phyloP scores from a whole-genome alignment of 2,888 invertebrate genomes.

The Acleris laterana region DNA sequence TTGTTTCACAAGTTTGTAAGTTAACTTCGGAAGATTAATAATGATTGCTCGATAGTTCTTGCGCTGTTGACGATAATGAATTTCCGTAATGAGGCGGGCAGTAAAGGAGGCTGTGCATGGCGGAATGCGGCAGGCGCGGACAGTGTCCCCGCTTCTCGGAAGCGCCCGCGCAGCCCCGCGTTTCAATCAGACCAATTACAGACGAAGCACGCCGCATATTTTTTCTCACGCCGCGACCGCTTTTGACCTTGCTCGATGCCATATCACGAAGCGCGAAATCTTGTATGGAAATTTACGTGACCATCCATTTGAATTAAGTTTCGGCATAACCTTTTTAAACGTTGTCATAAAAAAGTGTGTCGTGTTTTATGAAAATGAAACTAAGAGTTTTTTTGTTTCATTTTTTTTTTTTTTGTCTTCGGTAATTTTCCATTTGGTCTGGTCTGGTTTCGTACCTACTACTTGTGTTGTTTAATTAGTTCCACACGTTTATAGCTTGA shows the following conservation, averaged over 20 bases:
- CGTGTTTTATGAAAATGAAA: too few relatives aligned
- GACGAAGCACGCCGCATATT: slow-evolving; percentile 67
- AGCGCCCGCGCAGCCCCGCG: slow-evolving; percentile 68
- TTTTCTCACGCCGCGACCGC: slow-evolving; percentile 62
- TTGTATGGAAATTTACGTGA: slow-evolving; percentile 19
- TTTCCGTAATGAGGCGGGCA: slow-evolving; percentile 12
- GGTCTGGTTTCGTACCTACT: too few relatives aligned
- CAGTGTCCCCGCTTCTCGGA: slow-evolving; percentile 74
- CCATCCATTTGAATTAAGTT: slow-evolving; percentile 12
- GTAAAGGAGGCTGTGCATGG: slow-evolving; percentile 18
- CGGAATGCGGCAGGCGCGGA: slow-evolving; percentile 60
- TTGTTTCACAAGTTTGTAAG: too few relatives aligned
- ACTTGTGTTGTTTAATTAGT: too few relatives aligned
- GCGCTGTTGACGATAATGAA: slow-evolving; percentile 17
- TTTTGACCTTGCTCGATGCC: slow-evolving; percentile 43
- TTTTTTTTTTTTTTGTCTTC: too few relatives aligned
- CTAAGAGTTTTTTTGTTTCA: too few relatives aligned
- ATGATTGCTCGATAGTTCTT: slow-evolving; percentile 8
- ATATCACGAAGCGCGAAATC: slow-evolving; percentile 42
- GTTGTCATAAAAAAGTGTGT: too few relatives aligned
- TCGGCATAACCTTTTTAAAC: slow-evolving; percentile 6
- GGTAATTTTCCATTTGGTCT: too few relatives aligned
- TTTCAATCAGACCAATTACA: slow-evolving; percentile 83
- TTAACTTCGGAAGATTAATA: too few relatives aligned
- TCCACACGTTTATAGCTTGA: too few relatives aligned